Evolutionary conservation across 1,140 invertebrate genomes (phyloP).

Genomic region (Dinoponera quadriceps): DNA sequence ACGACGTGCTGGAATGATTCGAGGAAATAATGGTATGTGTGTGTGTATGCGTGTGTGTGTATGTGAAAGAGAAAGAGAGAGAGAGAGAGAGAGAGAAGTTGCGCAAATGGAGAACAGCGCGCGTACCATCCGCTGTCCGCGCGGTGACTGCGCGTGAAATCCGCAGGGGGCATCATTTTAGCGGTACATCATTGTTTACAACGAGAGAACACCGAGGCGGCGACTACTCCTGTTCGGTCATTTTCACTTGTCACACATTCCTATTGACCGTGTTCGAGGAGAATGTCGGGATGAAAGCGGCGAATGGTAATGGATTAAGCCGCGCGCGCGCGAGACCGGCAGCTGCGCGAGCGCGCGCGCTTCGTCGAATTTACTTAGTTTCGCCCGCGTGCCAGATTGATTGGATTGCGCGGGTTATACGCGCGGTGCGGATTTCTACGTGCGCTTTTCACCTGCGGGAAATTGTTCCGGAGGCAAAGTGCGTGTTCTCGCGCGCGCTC

Average conservation of each 20-base stretch:
- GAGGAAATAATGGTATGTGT: neutral
- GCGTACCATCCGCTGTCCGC: neutral
- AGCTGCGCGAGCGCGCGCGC: neutral
- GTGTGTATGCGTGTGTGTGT: too few species aligned
- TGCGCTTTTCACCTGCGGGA: constrained; percentile 7
- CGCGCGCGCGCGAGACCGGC: constrained; percentile 1
- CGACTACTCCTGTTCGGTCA: constrained; percentile 56
- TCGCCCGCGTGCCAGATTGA: neutral
- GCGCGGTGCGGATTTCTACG: constrained; percentile 19
- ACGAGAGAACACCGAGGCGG: constrained; percentile 63
- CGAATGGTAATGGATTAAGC: constrained; percentile 49
- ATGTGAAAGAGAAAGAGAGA: too few species aligned
- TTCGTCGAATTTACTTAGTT: constrained; percentile 30
- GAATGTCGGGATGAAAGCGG: constrained; percentile 66
- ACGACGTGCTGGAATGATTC: neutral
- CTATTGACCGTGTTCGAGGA: constrained; percentile 81
- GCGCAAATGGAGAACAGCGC: neutral
- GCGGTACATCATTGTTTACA: constrained; percentile 55
- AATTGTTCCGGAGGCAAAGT: neutral
- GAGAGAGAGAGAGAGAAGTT: neutral
- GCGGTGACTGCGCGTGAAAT: constrained; percentile 27
- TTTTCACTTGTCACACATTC: constrained; percentile 83
- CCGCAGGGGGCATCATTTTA: constrained; percentile 23
- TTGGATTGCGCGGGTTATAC: neutral
- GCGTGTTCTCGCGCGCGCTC: too few species aligned